Percentiles rank a stretch among this genome's conserved stretches.
Evolutionary conservation across 2,888 invertebrate species (phyloP).

Genomic region (Conchocele bisecta): DNA sequence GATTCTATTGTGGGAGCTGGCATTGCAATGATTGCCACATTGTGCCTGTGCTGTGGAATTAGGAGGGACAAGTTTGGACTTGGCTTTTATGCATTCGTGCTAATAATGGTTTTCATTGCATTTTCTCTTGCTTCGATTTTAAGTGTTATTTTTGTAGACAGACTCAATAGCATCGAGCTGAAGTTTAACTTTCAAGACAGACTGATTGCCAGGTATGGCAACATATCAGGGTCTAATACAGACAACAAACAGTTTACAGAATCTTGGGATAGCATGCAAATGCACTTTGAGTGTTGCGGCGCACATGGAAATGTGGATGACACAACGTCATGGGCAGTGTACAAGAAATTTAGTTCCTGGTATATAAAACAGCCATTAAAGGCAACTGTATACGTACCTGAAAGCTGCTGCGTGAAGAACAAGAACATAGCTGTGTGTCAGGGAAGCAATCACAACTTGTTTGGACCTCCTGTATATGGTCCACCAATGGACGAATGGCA

Average conservation of each 20-base stretch:
- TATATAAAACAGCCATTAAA: slow-evolving; percentile 30
- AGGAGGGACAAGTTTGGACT: slow-evolving; percentile 49
- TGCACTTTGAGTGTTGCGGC: slow-evolving; percentile 52
- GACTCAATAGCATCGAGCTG: slow-evolving; percentile 45
- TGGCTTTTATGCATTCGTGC: slow-evolving; percentile 52
- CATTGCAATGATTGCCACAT: slow-evolving; percentile 42
- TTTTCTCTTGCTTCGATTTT: slow-evolving; percentile 46
- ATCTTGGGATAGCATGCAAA: slow-evolving; percentile 52
- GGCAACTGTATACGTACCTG: slow-evolving; percentile 44
- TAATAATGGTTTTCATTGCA: slow-evolving; percentile 39
- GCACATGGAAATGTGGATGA: slow-evolving; percentile 51
- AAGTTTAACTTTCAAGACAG: slow-evolving; percentile 49
- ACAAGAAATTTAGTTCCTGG: slow-evolving; percentile 47
- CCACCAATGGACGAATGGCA: slow-evolving; percentile 29
- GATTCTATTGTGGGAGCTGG: slow-evolving; percentile 43
- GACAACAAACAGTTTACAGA: slow-evolving; percentile 47
- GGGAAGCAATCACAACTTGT: slow-evolving; percentile 40
- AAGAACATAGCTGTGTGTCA: slow-evolving; percentile 44
- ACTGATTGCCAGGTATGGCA: slow-evolving; percentile 43
- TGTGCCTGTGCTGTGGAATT: slow-evolving; percentile 54
- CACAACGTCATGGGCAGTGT: slow-evolving; percentile 51
- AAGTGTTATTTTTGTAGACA: slow-evolving; percentile 49
- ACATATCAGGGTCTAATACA: slow-evolving; percentile 2
- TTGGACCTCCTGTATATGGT: slow-evolving; percentile 53
- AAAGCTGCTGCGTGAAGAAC: slow-evolving; percentile 54